phyloP scores from a whole-genome alignment of 2,888 invertebrate species.

The Xanthorhoe designata region DNA sequence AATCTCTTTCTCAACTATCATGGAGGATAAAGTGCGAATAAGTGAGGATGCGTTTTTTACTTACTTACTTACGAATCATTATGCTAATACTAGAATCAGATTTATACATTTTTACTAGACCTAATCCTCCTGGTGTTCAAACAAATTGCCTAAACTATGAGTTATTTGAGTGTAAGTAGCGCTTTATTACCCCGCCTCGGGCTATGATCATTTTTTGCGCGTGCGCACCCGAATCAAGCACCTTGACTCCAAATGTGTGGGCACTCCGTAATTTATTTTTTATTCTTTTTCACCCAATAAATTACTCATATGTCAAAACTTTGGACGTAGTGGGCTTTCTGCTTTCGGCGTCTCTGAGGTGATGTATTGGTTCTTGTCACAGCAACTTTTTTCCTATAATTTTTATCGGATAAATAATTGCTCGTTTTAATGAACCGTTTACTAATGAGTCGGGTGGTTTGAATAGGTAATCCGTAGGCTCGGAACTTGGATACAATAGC shows the following conservation, averaged over 20 bases:
- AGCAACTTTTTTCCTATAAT: slow-evolving; percentile 71
- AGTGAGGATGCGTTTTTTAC: no score
- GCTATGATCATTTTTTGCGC: slow-evolving; percentile 77
- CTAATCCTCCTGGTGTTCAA: slow-evolving; percentile 15
- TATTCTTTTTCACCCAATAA: slow-evolving; percentile 74
- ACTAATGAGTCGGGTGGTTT: slow-evolving; percentile 25
- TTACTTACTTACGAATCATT: no score
- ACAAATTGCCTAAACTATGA: slow-evolving; percentile 29
- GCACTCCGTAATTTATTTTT: slow-evolving; percentile 84
- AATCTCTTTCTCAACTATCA: no score
- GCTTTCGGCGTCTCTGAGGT: slow-evolving; percentile 64
- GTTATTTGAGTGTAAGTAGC: slow-evolving; percentile 63
- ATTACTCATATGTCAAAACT: slow-evolving; percentile 85
- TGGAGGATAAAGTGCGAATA: no score
- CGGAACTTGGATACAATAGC: slow-evolving; percentile 8
- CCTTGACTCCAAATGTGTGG: slow-evolving; percentile 81
- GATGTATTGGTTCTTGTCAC: slow-evolving; percentile 82
- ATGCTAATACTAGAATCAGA: not conserved
- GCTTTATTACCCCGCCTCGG: slow-evolving; percentile 66
- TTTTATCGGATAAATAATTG: slow-evolving; percentile 78
- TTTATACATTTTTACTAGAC: not conserved
- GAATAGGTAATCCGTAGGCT: not conserved
- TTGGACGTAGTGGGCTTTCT: slow-evolving; percentile 63
- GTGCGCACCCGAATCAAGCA: slow-evolving; percentile 81
- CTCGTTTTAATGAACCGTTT: slow-evolving; percentile 60